A percentile compares a stretch with the other conserved stretches of the same genome.
These are phyloP conservation scores for Hylaeus volcanicus DNA, from an alignment of 1,140 invertebrate genomes.

Conservation along the genomic window DNA sequence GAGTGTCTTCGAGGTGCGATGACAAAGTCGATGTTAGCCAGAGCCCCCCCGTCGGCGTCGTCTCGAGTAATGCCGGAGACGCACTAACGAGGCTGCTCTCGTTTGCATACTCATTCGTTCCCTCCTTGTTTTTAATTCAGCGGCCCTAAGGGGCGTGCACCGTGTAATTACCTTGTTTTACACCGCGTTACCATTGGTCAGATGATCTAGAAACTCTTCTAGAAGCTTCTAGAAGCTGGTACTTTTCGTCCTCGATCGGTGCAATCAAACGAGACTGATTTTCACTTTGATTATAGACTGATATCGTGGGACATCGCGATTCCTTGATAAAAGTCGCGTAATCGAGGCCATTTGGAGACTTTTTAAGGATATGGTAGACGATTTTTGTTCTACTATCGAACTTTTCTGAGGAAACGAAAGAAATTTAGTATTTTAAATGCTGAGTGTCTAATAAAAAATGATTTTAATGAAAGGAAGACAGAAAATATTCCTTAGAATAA, in stretches of 20 bases:
- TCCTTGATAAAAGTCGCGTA: too few species aligned
- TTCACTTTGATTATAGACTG: too few species aligned
- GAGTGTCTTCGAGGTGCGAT: constrained; percentile 23
- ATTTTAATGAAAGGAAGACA: neutral
- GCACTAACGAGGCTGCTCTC: constrained; percentile 42
- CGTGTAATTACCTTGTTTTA: constrained; percentile 53
- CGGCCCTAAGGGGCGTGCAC: neutral
- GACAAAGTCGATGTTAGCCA: constrained; percentile 37
- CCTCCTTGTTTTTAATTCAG: constrained; percentile 55
- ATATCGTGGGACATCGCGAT: too few species aligned
- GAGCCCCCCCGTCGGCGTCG: neutral
- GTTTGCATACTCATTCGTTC: constrained; percentile 56
- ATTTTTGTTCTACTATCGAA: too few species aligned
- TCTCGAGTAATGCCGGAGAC: constrained; percentile 12
- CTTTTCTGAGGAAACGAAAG: too few species aligned
- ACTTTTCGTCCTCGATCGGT: too few species aligned
- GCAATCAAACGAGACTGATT: too few species aligned
- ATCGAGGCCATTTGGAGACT: too few species aligned
- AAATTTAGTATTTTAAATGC: too few species aligned
- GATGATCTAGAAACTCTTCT: neutral
- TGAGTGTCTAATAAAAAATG: neutral
- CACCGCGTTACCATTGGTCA: constrained; percentile 35
- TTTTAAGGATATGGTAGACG: too few species aligned
- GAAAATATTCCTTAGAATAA: neutral
- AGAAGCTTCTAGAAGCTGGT: constrained; percentile 1